Evolutionary conservation across 2,888 invertebrate genomes (phyloP).

Genomic region (Epirrita christyi): DNA sequence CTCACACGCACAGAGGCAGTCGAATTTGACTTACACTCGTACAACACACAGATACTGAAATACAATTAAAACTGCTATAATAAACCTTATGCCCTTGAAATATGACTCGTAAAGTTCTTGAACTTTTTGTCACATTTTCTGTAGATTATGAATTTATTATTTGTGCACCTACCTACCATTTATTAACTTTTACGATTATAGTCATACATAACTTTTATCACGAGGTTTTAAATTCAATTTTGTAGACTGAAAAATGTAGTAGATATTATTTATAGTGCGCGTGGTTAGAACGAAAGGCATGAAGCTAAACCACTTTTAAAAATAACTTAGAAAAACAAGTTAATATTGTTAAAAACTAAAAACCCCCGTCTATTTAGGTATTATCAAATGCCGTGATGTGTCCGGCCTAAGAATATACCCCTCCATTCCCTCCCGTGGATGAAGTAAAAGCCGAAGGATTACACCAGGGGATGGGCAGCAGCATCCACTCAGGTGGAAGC

Average conservation of each 20-base stretch:
- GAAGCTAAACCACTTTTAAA: too few relatives aligned
- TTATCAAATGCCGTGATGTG: too few relatives aligned
- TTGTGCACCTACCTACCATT: constrained; percentile 6
- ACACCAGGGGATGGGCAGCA: too few relatives aligned
- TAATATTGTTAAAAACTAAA: too few relatives aligned
- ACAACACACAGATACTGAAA: constrained; percentile 6
- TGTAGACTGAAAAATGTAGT: constrained; percentile 14
- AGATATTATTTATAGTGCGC: constrained; percentile 17
- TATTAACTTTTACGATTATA: constrained; percentile 17
- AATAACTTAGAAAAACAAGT: too few relatives aligned
- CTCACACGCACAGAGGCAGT: not conserved
- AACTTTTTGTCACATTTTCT: not conserved
- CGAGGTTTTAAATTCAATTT: constrained; percentile 11
- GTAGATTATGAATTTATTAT: constrained; percentile 9
- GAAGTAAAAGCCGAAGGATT: too few relatives aligned
- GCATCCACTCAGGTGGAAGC: too few relatives aligned
- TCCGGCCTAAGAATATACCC: too few relatives aligned
- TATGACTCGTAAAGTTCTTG: constrained; percentile 11
- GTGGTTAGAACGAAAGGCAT: constrained; percentile 4
- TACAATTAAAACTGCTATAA: constrained; percentile 1
- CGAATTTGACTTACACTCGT: constrained; percentile 2
- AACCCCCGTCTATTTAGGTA: too few relatives aligned
- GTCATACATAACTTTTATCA: constrained; percentile 15
- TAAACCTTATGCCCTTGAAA: constrained; percentile 14
- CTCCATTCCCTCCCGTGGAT: too few relatives aligned